Evolutionary conservation across 1,140 invertebrate genomes (phyloP).

Genomic region (Drosophila ananassae): DNA sequence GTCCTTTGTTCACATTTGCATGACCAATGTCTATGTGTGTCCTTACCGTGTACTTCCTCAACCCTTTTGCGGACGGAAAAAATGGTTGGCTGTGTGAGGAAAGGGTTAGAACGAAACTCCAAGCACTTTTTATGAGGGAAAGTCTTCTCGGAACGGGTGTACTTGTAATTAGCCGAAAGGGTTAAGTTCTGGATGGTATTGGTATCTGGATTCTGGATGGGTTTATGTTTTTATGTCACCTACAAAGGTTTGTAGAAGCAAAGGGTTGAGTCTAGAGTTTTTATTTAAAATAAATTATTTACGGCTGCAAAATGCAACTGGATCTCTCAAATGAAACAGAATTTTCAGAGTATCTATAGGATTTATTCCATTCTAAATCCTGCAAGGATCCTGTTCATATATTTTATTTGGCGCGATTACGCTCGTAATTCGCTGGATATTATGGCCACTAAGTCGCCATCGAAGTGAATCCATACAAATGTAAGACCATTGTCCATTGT

Average conservation of each 20-base stretch:
- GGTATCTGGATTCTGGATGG: slow-evolving; percentile 14
- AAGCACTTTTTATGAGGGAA: slow-evolving; percentile 61
- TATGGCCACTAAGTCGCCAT: slow-evolving; percentile 67
- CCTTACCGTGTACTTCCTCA: slow-evolving; percentile 52
- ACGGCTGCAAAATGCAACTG: not conserved
- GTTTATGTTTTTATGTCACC: slow-evolving; percentile 30
- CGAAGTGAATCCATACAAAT: slow-evolving; percentile 67
- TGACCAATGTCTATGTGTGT: not conserved
- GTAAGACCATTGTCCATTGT: slow-evolving; percentile 46
- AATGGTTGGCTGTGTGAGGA: slow-evolving; percentile 28
- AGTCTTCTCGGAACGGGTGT: slow-evolving; percentile 42
- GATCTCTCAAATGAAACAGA: no score
- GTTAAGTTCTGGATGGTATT: slow-evolving; percentile 24
- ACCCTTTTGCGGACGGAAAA: slow-evolving; percentile 60
- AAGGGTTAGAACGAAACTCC: slow-evolving; percentile 57
- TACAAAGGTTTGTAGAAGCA: slow-evolving; percentile 8
- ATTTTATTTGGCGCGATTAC: slow-evolving; percentile 43
- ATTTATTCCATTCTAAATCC: no score
- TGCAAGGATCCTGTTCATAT: not conserved
- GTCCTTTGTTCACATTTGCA: slow-evolving; percentile 54
- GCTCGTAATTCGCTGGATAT: slow-evolving; percentile 72
- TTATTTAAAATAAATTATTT: not conserved
- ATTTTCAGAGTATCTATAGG: no score
- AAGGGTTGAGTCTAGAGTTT: slow-evolving; percentile 15
- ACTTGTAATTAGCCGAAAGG: slow-evolving; percentile 58